These are phyloP conservation scores for Agapornis roseicollis DNA, from an alignment of 2,113 vertebrate species.

Conservation along the genomic window DNA sequence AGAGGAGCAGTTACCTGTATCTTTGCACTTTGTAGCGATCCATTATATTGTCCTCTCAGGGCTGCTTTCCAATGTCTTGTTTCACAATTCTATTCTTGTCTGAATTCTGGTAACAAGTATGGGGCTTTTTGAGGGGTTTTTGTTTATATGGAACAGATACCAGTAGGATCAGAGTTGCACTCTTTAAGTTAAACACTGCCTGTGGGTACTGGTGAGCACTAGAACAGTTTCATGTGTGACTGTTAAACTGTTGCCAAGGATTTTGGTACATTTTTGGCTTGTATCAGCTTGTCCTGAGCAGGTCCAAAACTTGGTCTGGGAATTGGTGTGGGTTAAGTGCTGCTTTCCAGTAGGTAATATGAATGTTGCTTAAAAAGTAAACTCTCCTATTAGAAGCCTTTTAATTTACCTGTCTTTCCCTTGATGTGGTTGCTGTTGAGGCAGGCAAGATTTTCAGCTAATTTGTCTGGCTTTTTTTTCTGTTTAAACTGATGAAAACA, in stretches of 20 bases:
- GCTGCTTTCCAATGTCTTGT: background rate
- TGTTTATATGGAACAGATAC: background rate
- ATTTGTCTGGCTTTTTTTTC: background rate
- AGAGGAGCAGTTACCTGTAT: background rate
- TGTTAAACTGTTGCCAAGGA: background rate
- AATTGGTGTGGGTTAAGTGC: background rate
- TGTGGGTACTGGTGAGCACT: background rate
- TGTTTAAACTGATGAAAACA: background rate
- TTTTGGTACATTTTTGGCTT: background rate
- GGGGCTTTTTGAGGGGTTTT: accelerated
- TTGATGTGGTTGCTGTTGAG: conserved; percentile 1
- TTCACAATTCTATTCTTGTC: background rate
- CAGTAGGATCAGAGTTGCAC: background rate
- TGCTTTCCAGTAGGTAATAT: background rate
- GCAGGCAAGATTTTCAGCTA: background rate
- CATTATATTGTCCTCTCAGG: background rate
- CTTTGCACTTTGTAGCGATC: background rate
- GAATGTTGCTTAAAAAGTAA: background rate
- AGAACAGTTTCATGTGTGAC: background rate
- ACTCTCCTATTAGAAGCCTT: background rate
- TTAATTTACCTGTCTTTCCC: background rate
- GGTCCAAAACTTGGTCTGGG: background rate
- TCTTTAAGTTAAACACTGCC: background rate
- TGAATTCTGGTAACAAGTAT: background rate
- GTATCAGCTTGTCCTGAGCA: background rate